Evolutionary conservation across 92 coral and sea anemone genomes (phyloP).

Genomic region (Chrysogorgia sp.): DNA sequence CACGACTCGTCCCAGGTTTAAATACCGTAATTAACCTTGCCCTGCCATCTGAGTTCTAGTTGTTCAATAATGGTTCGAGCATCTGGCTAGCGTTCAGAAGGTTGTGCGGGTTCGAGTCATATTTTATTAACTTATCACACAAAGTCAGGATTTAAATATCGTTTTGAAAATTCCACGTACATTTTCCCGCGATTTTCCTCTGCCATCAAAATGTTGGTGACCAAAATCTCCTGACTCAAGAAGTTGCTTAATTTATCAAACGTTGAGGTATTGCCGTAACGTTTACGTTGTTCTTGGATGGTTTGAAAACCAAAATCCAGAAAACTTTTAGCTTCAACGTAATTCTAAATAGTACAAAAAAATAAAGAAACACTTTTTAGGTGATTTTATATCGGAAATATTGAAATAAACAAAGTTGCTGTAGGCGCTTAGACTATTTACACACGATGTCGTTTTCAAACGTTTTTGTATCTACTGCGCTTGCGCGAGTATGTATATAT

Average conservation of each 20-base stretch:
- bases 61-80: too few species aligned
- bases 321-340: constrained; percentile 21
- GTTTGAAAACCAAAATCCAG: constrained; percentile 46
- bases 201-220: constrained; percentile 33
- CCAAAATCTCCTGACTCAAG: constrained; percentile 32
- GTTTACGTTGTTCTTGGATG: constrained; percentile 34
- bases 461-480: too few species aligned
- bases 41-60: too few species aligned
- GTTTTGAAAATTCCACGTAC: constrained; percentile 1
- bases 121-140: background rate
- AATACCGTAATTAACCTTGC: too few species aligned
- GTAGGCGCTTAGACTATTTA: too few species aligned
- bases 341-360: constrained; percentile 6
- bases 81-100: too few species aligned
- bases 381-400: too few species aligned
- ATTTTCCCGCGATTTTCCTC: constrained; percentile 37
- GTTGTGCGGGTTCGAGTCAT: background rate
- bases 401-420: too few species aligned
- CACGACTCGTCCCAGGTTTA: too few species aligned
- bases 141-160: background rate
- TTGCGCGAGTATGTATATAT: too few species aligned
- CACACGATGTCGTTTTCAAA: too few species aligned
- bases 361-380: background rate
- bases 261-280: constrained; percentile 37
- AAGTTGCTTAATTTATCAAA: constrained; percentile 42